Evolutionary conservation across 35 echinoderm and acorn worm species (phyloP), one percentile per base, ranked within the genome.

Genomic region (Eucidaris tribuloides): DNA sequence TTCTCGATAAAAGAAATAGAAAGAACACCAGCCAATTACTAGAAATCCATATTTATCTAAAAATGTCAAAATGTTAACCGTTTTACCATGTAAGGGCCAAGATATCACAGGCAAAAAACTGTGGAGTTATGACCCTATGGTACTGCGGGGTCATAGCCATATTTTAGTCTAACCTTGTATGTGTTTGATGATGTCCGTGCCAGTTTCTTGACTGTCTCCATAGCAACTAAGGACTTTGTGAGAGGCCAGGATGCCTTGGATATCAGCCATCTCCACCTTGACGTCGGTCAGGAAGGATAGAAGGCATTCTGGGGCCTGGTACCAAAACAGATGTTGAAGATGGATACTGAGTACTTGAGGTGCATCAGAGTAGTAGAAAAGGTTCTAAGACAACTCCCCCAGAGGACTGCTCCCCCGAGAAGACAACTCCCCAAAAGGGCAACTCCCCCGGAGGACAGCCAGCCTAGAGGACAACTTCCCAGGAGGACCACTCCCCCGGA

Each of bases 271-370:
- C 68, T 93, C 91, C 41, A 66, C 46, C 71, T 93, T 93, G 55
- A 93, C 33, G 32, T 78, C 48, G 4, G 87, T 65, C n/a, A 82
- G 57, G 37, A 78, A 79, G 35, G 59, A 9, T 14, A 92, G 79
- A 19, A 92, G 65, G 42, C 54, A 71, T 55, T 92, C 90, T 5
- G 90, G 84, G 1, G 90, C 90, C 90, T 92, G 46, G 13, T 42
- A 15, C 7, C 1, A 65, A 45, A 35, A 14, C 39, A 78, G 0
- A 0, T 42, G 2, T 19, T 36, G 20, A 78, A 50, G 30, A 83
- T 15, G 6, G 31, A 83, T 35, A 4, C 1, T 41, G 29, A 48
- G 13, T 18, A 1, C 11, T 18, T 14, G 18, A 18, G 13, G 74
- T 13, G 0, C 74, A 3, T 78, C 17, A 19, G 46, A 42, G 32